Percentiles rank a stretch among this genome's conserved stretches.
These are phyloP conservation scores for Portunus trituberculatus DNA, from an alignment of 1,140 invertebrate species.

Conservation along the genomic window DNA sequence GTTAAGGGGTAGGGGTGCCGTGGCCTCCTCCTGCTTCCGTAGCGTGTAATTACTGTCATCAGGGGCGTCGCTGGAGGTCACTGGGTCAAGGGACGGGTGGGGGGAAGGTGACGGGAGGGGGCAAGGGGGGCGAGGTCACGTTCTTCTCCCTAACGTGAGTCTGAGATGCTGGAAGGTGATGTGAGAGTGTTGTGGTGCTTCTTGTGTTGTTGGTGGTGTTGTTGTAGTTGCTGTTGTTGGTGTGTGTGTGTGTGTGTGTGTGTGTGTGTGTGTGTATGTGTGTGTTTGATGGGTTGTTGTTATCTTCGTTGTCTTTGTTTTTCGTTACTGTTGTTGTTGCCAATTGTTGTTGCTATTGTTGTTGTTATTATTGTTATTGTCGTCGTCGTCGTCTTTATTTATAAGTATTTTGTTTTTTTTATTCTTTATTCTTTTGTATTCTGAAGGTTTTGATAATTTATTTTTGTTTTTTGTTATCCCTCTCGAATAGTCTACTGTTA, in stretches of 20 bases:
- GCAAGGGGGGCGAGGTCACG: not conserved
- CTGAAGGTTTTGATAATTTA: not conserved
- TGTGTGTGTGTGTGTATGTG: too few relatives aligned
- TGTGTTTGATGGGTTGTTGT: too few relatives aligned
- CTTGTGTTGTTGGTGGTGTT: not conserved
- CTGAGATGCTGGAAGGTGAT: not conserved
- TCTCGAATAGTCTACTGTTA: too few relatives aligned
- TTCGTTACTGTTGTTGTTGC: too few relatives aligned
- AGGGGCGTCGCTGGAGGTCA: not conserved
- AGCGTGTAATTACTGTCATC: not conserved
- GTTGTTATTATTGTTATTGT: too few relatives aligned
- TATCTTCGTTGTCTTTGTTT: not conserved
- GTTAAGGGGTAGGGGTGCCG: not conserved
- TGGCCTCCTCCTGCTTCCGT: not conserved
- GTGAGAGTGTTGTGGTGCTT: not conserved
- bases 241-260: too few relatives aligned
- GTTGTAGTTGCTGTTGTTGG: not conserved
- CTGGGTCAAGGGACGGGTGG: not conserved
- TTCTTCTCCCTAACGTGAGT: too few relatives aligned
- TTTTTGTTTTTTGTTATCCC: not conserved
- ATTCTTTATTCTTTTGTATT: not conserved
- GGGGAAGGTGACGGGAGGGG: not conserved
- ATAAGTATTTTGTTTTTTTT: not conserved
- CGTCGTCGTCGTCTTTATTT: not conserved
- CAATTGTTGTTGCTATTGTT: too few relatives aligned